Evolutionary conservation across 2,113 vertebrate genomes (phyloP).

Genomic region (Ia io): DNA sequence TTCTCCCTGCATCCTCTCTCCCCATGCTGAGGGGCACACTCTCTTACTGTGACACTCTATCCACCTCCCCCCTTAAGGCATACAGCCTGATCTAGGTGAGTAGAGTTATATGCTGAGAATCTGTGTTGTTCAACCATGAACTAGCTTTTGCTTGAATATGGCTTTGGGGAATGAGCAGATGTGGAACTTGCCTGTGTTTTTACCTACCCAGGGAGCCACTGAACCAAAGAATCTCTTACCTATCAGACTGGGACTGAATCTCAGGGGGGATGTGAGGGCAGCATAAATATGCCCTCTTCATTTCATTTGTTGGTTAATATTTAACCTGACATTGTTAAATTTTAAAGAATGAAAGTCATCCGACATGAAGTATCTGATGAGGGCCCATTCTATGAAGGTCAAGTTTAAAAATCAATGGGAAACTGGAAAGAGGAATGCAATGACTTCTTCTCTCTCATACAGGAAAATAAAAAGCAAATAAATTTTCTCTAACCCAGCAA

Average conservation of each 20-base stretch:
- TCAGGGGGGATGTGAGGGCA: neutral
- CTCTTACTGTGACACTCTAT: slow-evolving; percentile 66
- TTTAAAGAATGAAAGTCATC: slow-evolving; percentile 27
- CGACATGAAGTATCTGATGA: neutral
- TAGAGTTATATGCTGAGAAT: slow-evolving; percentile 55
- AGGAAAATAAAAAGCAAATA: neutral
- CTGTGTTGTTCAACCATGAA: slow-evolving; percentile 40
- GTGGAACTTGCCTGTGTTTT: slow-evolving; percentile 23
- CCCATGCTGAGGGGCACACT: slow-evolving; percentile 53
- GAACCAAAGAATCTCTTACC: neutral
- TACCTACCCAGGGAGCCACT: neutral
- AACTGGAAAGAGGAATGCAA: neutral
- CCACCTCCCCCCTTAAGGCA: slow-evolving; percentile 66
- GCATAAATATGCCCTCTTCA: neutral
- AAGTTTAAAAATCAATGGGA: neutral
- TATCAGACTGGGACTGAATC: neutral
- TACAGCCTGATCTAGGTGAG: slow-evolving; percentile 69
- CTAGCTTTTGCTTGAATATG: slow-evolving; percentile 43
- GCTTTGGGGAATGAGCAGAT: slow-evolving; percentile 40
- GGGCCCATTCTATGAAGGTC: slow-evolving; percentile 11
- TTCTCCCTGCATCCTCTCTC: slow-evolving; percentile 70
- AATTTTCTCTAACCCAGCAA: neutral
- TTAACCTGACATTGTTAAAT: slow-evolving; percentile 37
- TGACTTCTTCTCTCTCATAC: slow-evolving; percentile 14
- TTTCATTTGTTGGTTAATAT: slow-evolving; percentile 33